Conservation (phyloP, 2,888 invertebrate species). For the Adineta ricciae region DNA sequence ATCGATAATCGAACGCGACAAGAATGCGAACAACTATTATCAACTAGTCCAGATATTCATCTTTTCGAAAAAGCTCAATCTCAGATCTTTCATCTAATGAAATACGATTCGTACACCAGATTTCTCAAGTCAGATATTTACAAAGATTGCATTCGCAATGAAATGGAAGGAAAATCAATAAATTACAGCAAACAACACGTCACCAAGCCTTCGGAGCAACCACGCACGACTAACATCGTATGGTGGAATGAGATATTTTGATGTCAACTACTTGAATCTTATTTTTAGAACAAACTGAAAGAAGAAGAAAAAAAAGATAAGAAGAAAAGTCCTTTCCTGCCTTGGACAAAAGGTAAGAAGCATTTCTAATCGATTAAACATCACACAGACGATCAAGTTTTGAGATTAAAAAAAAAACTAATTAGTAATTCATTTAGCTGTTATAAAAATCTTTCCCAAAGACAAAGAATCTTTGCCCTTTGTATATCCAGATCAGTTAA, state of each 20-base stretch:
- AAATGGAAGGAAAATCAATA: conserved; percentile 53
- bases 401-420: no score
- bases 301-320: conserved; percentile 63
- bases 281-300: neutral
- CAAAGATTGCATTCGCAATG: conserved; percentile 63
- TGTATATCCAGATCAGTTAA: no score
- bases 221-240: neutral
- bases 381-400: no score
- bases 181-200: conserved; percentile 43
- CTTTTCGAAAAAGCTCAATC: conserved; percentile 60
- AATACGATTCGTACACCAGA: conserved; percentile 92
- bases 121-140: conserved; percentile 72
- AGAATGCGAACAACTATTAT: conserved; percentile 47
- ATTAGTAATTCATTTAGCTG: no score
- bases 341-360: conserved; percentile 60
- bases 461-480: no score
- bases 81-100: conserved; percentile 77
- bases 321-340: conserved; percentile 74
- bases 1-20: conserved; percentile 74
- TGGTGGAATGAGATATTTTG: neutral
- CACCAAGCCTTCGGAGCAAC: neutral
- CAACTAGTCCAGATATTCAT: conserved; percentile 55
- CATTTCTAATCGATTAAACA: no score
- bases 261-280: neutral
- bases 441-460: no score